Evolutionary conservation across 2,888 invertebrate species (phyloP).

Genomic region (Drosophila demipolita): DNA sequence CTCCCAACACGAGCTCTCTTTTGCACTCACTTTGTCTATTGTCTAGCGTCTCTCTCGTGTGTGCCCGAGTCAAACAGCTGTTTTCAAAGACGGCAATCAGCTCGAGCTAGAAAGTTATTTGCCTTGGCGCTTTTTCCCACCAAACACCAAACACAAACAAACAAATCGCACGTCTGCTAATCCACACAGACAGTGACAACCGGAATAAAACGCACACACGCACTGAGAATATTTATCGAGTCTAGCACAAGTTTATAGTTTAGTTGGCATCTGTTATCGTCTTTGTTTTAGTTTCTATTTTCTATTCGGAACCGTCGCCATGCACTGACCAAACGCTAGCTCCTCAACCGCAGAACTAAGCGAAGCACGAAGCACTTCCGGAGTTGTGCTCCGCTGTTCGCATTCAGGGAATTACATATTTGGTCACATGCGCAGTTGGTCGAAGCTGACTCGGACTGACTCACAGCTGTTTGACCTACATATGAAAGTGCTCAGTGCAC

Average conservation of each 20-base stretch:
- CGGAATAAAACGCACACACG: constrained; percentile 5
- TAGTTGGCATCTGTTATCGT: constrained; percentile 23
- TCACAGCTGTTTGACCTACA: constrained; percentile 79
- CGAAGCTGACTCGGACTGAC: constrained; percentile 1
- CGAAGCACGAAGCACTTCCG: constrained; percentile 62
- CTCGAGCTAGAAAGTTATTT: constrained; percentile 45
- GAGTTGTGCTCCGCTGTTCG: constrained; percentile 48
- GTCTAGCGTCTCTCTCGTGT: constrained; percentile 5
- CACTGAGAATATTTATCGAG: constrained; percentile 8
- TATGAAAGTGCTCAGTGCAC: constrained; percentile 46
- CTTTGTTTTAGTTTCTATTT: constrained; percentile 8
- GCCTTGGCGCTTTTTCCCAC: constrained; percentile 28
- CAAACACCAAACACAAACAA: constrained; percentile 39
- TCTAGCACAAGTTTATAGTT: neutral
- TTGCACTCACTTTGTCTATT: constrained; percentile 8
- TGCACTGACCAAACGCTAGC: constrained; percentile 75
- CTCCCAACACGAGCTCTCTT: constrained; percentile 33
- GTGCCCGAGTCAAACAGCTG: constrained; percentile 53
- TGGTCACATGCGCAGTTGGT: constrained; percentile 73
- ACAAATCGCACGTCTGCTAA: constrained; percentile 7
- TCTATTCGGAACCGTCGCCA: constrained; percentile 27
- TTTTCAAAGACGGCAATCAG: constrained; percentile 23
- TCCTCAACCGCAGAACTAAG: constrained; percentile 73
- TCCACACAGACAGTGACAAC: neutral
- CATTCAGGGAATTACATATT: constrained; percentile 22